Percentiles rank a stretch among this genome's conserved stretches.
phyloP scores from a whole-genome alignment of 2,113 vertebrate species.

The Polypterus senegalus region DNA sequence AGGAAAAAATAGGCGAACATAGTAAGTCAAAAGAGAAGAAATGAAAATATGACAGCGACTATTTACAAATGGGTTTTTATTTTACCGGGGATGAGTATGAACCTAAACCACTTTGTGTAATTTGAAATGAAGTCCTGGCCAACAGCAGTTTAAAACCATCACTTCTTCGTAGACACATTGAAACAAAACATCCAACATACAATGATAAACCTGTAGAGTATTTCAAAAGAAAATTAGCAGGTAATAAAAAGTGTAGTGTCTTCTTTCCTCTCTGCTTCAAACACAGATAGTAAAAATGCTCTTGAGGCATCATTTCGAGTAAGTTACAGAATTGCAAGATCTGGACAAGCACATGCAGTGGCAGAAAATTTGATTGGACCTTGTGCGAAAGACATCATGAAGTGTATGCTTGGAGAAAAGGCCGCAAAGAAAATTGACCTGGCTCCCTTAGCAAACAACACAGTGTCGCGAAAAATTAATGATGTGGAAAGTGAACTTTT shows the following conservation, averaged over 20 bases:
- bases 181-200: conserved; percentile 9
- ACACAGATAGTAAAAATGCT: conserved; percentile 31
- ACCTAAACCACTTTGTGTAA: not conserved
- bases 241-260: conserved; percentile 24
- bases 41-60: too few relatives aligned
- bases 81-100: not conserved
- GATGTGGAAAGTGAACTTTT: conserved; percentile 30
- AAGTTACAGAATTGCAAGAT: conserved; percentile 31
- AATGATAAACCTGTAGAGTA: conserved; percentile 10
- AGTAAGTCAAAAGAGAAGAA: too few relatives aligned
- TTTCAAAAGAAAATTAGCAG: conserved; percentile 12
- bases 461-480: conserved; percentile 30
- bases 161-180: conserved; percentile 2
- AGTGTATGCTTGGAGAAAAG: conserved; percentile 34
- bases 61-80: too few relatives aligned
- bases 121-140: conserved; percentile 1
- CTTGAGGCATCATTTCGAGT: conserved; percentile 31
- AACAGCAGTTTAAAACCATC: conserved; percentile 10
- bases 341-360: conserved; percentile 35
- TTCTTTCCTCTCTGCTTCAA: conserved; percentile 24
- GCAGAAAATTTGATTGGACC: conserved; percentile 36
- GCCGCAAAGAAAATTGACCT: conserved; percentile 30
- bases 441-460: conserved; percentile 27
- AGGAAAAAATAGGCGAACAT: too few relatives aligned
- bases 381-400: conserved; percentile 35